Evolutionary conservation across 2,888 invertebrate species (phyloP), one percentile per base, ranked within the genome.

Genomic region (Aporophyla nigra): DNA sequence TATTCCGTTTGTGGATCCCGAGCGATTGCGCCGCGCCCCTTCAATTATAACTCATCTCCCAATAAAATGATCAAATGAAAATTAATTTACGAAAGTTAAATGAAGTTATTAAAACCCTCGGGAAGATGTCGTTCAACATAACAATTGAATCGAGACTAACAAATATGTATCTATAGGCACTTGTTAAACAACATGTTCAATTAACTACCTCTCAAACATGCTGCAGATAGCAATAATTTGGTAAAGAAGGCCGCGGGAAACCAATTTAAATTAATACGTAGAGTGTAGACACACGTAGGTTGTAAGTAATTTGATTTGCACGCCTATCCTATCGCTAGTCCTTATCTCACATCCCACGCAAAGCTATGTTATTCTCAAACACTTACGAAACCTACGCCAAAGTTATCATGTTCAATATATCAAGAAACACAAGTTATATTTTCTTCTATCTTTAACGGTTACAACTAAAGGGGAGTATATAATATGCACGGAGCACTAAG

Each of bases 61-160:
- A 92, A 93, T 93, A 92, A 95, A 95, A 95, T 95, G 93, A 94
- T 96, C 94, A 95, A 95, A 95, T 93, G 94, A 94, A 95, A 95
- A 94, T 96, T 95, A 94, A 95, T 95, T 95, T 93, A 90, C 86
- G 92, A 93, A 94, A 95, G 94, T 95, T 94, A 92, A 94, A 95
- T 94, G 91, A 93, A 94, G 93, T 95, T 94, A 93, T 92, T 91
- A 90, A 93, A 91, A 92, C 86, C 89, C 76, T 80, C 84, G 83
- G 85, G 89, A 91, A 90, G 91, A 93, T 90, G 89, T 90, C 89
- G 88, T 89, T 89, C 85, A 90, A 86, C 90, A 88, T 89, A 90
- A 86, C 89, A 89, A 91, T 90, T 83, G 78, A 78, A 80, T 80
- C 56, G 62, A 61, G 77, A 81, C 82, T 86, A 72, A 81, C 80